Evolutionary conservation across 2,797 vertebrate species (phyloP).

Genomic region (Scyliorhinus canicula): DNA sequence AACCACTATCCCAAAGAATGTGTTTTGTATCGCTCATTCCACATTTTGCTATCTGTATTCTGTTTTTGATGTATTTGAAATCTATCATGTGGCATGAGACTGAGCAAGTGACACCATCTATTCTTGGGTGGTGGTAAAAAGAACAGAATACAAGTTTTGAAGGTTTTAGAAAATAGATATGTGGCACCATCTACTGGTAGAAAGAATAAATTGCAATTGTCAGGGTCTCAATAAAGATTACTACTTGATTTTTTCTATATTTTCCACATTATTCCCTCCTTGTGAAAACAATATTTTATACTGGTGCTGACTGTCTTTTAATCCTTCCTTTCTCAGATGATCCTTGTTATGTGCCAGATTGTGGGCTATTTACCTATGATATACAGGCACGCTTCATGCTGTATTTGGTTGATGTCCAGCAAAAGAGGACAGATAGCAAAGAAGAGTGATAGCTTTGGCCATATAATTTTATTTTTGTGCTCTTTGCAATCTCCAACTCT

Average conservation of each 20-base stretch:
- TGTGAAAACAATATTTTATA: background rate
- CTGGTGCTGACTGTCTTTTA: background rate
- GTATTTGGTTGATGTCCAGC: background rate
- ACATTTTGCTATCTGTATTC: too few species aligned
- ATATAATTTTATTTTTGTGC: background rate
- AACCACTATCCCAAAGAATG: background rate
- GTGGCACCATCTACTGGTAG: background rate
- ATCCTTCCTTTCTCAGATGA: background rate
- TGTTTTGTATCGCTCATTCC: background rate
- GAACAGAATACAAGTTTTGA: background rate
- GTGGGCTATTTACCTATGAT: background rate
- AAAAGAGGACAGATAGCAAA: background rate
- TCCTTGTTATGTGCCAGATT: background rate
- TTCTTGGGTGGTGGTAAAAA: background rate
- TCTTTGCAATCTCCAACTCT: background rate
- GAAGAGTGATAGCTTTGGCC: background rate
- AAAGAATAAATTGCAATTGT: background rate
- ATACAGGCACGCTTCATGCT: background rate
- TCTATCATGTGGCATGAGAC: background rate
- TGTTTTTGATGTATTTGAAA: background rate
- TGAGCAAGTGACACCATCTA: background rate
- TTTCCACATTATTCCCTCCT: background rate
- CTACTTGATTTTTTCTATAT: background rate
- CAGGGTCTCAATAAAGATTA: background rate
- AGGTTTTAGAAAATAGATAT: background rate